These are phyloP conservation scores for Ailurus styani DNA, from an alignment of 2,113 vertebrate genomes.

Conservation along the genomic window DNA sequence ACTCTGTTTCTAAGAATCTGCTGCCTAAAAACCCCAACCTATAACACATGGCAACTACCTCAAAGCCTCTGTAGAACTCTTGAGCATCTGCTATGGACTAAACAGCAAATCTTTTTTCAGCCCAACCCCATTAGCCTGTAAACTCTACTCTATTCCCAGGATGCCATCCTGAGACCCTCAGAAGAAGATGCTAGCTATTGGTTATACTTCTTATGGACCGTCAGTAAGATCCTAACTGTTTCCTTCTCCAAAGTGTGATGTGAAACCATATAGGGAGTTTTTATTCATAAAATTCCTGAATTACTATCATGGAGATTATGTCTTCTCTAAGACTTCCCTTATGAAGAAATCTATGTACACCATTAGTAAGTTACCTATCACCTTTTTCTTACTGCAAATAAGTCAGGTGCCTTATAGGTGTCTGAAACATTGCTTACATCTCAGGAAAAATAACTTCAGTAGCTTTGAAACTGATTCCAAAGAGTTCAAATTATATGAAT, in stretches of 20 bases:
- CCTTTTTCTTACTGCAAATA: not conserved
- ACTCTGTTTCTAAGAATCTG: not conserved
- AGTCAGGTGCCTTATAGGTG: not conserved
- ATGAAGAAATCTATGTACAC: not conserved
- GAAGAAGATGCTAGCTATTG: not conserved
- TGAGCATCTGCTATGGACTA: not conserved
- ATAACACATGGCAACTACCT: not conserved
- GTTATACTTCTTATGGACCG: not conserved
- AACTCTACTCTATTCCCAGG: not conserved
- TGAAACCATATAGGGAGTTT: not conserved
- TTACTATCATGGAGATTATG: not conserved
- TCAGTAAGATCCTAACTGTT: not conserved
- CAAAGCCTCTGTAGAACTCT: not conserved
- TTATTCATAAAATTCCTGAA: not conserved
- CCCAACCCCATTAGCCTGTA: not conserved
- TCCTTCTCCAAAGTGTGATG: not conserved
- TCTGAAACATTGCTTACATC: not conserved
- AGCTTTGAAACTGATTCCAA: conserved; percentile 15
- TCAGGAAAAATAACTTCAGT: not conserved
- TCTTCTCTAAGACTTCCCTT: not conserved
- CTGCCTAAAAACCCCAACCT: not conserved
- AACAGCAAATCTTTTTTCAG: not conserved
- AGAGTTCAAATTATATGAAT: not conserved
- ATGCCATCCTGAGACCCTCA: not conserved
- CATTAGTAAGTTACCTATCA: not conserved